Evolutionary conservation across 1,140 invertebrate genomes (phyloP).

Genomic region (Macrostomum lignano): DNA sequence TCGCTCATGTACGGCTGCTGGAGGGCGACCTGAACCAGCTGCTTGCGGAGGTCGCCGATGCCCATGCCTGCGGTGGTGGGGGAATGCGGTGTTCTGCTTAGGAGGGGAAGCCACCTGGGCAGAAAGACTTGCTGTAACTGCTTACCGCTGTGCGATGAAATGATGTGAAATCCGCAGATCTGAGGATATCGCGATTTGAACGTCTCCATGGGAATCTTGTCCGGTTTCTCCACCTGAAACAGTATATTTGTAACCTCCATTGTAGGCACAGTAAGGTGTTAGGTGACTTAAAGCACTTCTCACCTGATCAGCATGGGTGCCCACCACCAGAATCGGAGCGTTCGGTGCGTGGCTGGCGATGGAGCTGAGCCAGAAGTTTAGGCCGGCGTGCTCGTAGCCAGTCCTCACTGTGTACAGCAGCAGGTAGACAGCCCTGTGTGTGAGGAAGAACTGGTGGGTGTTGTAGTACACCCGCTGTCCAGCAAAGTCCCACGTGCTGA

Average conservation of each 20-base stretch:
- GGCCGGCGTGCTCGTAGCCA: slow-evolving; percentile 18
- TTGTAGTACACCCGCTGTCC: slow-evolving; percentile 13
- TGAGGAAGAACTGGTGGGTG: slow-evolving; percentile 11
- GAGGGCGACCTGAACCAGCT: slow-evolving; percentile 13
- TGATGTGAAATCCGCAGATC: slow-evolving; percentile 17
- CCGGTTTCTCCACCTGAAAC: slow-evolving; percentile 12
- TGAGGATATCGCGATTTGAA: slow-evolving; percentile 15
- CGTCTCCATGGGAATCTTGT: slow-evolving; percentile 12
- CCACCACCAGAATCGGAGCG: slow-evolving; percentile 15
- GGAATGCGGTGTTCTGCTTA: neutral
- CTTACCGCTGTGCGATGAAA: too few relatives aligned
- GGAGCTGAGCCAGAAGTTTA: slow-evolving; percentile 18
- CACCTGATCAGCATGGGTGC: slow-evolving; percentile 8
- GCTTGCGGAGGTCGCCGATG: slow-evolving; percentile 8
- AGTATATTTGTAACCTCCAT: too few relatives aligned
- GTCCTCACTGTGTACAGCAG: slow-evolving; percentile 23
- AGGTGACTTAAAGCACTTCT: too few relatives aligned
- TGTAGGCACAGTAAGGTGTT: too few relatives aligned
- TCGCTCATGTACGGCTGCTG: slow-evolving; percentile 21
- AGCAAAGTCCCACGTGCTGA: slow-evolving; percentile 11
- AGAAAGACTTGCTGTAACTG: neutral
- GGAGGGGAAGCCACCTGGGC: neutral
- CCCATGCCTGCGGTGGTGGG: neutral
- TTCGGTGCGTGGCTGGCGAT: slow-evolving; percentile 23
- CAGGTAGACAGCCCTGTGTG: slow-evolving; percentile 20